Evolutionary conservation across 1,140 invertebrate genomes (phyloP), one percentile per base, ranked within the genome.

Genomic region (Druon quercuslanigerum): DNA sequence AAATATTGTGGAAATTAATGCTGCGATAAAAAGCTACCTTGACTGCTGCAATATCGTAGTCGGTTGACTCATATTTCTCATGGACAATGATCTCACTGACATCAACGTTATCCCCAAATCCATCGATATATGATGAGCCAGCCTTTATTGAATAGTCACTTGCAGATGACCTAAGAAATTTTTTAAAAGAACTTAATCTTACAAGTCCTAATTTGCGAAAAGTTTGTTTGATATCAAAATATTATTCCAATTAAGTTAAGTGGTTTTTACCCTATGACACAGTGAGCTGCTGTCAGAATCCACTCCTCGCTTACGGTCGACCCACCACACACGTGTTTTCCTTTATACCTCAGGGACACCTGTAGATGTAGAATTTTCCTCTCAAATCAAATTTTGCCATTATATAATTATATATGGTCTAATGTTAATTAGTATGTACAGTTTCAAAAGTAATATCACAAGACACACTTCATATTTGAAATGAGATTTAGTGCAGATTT

Each of bases 281-380:
- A 93, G 82, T 93, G 93, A 72, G 90, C 92, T n/a, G 92, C 93
- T 40, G 92, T 92, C 50, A 93, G 20, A 50, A 91, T 86, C 87
- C 89, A 93, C 50, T 90, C 81, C 52, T 84, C 78, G 71, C 87
- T 87, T 76, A 93, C 88, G 74, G 93, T 87, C 16, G 92, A 88
- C 17, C 90, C 93, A 33, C 92, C 92, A 79, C 93, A 93, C 51
- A 87, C 79, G 82, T 93, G 92, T 6, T 78, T 71, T 20, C 72
- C 81, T 60, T 84, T 82, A 70, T 84, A 84, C 33, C 76, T 82
- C 33, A 89, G 74, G 33, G 87, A 88, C 73, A 89, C 78, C 88
- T 90, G 77, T 19, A 79, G 79, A 83, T 81, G 40, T 66, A 83
- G 77, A 74, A 78, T 72, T 50, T 60, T 50, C 8, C 54, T 76